Conservation (phyloP, 2,113 vertebrate genomes). For the Aramus guarauna region DNA sequence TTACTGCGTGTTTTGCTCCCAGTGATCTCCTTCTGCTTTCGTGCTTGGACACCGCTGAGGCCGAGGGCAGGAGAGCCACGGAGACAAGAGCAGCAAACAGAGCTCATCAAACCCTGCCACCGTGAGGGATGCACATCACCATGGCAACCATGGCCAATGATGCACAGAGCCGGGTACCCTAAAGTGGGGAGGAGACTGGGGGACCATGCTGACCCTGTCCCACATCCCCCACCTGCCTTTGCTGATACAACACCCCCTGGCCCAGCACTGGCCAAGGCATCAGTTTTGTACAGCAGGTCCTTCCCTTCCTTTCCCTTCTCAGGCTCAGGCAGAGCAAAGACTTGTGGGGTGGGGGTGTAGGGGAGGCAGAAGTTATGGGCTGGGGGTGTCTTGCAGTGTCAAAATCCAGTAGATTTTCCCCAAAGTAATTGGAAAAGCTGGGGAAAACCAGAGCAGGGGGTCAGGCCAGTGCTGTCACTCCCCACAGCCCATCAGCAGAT, state of each 20-base stretch:
- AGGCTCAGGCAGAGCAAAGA: background rate
- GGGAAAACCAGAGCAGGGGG: background rate
- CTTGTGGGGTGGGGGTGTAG: rapidly evolving
- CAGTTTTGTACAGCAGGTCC: background rate
- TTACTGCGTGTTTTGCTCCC: background rate
- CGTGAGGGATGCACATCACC: constrained; percentile 23
- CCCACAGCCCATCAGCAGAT: background rate
- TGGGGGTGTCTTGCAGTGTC: background rate
- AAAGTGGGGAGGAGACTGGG: background rate
- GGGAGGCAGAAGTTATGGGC: background rate
- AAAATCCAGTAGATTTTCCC: background rate
- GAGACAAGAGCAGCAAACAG: background rate
- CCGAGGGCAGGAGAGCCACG: background rate
- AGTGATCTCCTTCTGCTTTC: background rate
- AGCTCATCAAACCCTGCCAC: constrained; percentile 42
- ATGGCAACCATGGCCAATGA: constrained; percentile 58
- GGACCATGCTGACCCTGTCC: background rate
- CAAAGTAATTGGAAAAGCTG: background rate
- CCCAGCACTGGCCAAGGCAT: background rate
- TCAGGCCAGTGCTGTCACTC: background rate
- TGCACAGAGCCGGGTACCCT: background rate
- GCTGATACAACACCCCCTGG: background rate
- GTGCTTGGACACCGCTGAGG: background rate
- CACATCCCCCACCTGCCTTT: background rate
- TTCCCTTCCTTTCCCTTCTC: background rate